Conservation (phyloP, 2,888 invertebrate species). For the Beris chalybata region DNA sequence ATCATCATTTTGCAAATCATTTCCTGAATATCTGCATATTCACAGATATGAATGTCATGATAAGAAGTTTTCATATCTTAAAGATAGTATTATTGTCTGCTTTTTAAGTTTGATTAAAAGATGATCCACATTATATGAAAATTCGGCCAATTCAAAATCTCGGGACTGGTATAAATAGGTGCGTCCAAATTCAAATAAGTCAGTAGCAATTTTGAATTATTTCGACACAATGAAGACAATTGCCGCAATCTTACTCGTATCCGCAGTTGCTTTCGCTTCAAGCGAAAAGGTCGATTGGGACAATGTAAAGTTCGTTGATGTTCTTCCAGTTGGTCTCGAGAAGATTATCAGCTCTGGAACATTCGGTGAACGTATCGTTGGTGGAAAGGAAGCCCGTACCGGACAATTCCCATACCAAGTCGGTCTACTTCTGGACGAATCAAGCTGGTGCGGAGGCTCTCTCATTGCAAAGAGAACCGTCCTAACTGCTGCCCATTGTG, state of each 20-base stretch:
- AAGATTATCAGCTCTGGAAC: not conserved
- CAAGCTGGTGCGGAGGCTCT: conserved; percentile 48
- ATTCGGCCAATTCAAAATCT: no score
- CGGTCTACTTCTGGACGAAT: conserved; percentile 46
- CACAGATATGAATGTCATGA: no score
- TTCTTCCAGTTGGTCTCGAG: conserved; percentile 1
- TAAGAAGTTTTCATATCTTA: no score
- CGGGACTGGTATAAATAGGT: no score
- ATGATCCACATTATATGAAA: no score
- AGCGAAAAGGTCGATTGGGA: conserved; percentile 2
- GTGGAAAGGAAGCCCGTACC: conserved; percentile 33
- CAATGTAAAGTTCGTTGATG: not conserved
- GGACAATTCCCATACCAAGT: conserved; percentile 50
- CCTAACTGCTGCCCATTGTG: conserved; percentile 52
- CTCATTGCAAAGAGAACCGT: conserved; percentile 46
- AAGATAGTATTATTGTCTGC: no score
- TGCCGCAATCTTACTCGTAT: not conserved
- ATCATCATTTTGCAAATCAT: no score
- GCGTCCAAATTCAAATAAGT: not conserved
- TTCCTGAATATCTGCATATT: no score
- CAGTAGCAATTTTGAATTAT: not conserved
- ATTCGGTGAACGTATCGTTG: conserved; percentile 23
- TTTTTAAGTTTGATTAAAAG: no score
- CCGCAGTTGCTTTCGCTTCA: not conserved
- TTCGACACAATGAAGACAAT: conserved; percentile 12